phyloP scores from a whole-genome alignment of 2,888 invertebrate species.

The Callosobruchus maculatus region DNA sequence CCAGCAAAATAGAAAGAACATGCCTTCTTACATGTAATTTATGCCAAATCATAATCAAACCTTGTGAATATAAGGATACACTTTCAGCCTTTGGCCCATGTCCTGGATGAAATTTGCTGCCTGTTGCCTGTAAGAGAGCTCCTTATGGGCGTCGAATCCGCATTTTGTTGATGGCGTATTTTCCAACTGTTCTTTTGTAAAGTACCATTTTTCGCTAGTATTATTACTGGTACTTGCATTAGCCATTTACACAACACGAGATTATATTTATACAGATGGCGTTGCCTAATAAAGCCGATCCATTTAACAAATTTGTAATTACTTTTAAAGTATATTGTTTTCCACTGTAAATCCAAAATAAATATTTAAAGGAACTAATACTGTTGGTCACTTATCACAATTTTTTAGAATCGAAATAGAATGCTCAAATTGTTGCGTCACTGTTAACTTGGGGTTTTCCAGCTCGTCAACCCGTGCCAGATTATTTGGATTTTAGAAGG shows the following conservation, averaged over 20 bases:
- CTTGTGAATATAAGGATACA: constrained; percentile 68
- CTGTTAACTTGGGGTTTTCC: constrained; percentile 39
- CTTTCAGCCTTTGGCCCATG: constrained; percentile 95
- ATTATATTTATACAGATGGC: constrained; percentile 39
- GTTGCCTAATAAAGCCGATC: constrained; percentile 38
- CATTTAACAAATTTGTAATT: constrained; percentile 41
- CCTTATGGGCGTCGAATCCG: constrained; percentile 91
- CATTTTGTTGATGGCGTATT: constrained; percentile 88
- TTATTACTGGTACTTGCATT: constrained; percentile 37
- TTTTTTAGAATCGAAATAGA: constrained; percentile 8
- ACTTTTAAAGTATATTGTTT: constrained; percentile 15
- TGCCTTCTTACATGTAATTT: constrained; percentile 36
- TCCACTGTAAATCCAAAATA: constrained; percentile 5
- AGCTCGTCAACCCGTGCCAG: constrained; percentile 31
- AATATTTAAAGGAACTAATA: constrained; percentile 14
- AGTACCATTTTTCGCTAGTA: constrained; percentile 83
- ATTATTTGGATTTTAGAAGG: constrained; percentile 7
- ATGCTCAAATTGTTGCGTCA: constrained; percentile 37
- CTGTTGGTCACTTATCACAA: constrained; percentile 28
- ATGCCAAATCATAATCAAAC: neutral
- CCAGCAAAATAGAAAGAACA: constrained; percentile 29
- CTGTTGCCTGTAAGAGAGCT: constrained; percentile 92
- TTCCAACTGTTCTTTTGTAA: constrained; percentile 86
- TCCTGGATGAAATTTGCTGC: constrained; percentile 98
- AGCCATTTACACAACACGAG: constrained; percentile 63